Evolutionary conservation across 2,797 vertebrate species (phyloP).

Genomic region (Diceros bicornis): DNA sequence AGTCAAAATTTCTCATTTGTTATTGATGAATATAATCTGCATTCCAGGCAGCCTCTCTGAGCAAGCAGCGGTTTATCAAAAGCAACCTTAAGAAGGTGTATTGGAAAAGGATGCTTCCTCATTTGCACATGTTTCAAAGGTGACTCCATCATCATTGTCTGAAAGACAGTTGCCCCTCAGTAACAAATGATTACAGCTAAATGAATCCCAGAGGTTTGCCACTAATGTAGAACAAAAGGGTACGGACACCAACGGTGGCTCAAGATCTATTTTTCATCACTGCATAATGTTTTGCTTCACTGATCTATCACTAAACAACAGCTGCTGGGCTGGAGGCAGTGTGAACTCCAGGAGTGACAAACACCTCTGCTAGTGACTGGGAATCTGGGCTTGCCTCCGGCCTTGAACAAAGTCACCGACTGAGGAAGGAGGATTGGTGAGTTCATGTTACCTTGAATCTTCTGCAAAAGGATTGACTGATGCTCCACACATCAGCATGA

Average conservation of each 20-base stretch:
- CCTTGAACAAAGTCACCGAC: conserved; percentile 88
- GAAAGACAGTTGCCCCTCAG: conserved; percentile 92
- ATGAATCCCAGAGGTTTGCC: conserved; percentile 92
- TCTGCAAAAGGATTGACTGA: conserved; percentile 86
- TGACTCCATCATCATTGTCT: conserved; percentile 92
- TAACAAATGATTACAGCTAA: conserved; percentile 94
- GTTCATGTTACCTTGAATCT: conserved; percentile 88
- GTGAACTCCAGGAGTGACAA: conserved; percentile 84
- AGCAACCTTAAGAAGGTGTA: conserved; percentile 86
- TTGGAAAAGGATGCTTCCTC: conserved; percentile 90
- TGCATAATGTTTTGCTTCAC: conserved; percentile 96
- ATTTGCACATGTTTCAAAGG: conserved; percentile 93
- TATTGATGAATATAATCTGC: conserved; percentile 71
- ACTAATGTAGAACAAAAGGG: conserved; percentile 92
- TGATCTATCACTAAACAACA: conserved; percentile 97
- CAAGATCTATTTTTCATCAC: conserved; percentile 93
- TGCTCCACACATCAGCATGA: conserved; percentile 87
- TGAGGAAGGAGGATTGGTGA: conserved; percentile 88
- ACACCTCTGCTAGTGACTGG: conserved; percentile 89
- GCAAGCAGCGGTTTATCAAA: conserved; percentile 86
- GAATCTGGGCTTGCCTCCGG: conserved; percentile 90
- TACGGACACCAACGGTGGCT: conserved; percentile 88
- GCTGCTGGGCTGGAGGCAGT: conserved; percentile 91
- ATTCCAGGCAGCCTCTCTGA: conserved; percentile 79
- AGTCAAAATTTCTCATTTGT: conserved; percentile 68